Evolutionary conservation across 2,888 invertebrate species (phyloP).

Genomic region (Plebejus argus): DNA sequence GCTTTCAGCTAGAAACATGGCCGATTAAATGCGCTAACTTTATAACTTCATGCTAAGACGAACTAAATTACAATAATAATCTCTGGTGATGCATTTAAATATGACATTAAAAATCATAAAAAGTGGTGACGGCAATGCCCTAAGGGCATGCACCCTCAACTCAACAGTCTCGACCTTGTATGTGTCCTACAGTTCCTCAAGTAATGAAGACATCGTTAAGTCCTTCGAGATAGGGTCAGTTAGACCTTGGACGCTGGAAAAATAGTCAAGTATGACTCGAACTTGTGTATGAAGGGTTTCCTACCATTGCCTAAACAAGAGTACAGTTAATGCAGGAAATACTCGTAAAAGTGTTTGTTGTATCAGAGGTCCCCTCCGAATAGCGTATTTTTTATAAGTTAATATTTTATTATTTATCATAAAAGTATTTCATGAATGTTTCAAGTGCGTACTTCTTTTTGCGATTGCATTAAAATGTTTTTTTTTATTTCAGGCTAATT

Average conservation of each 20-base stretch:
- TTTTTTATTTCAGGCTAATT: too few relatives aligned
- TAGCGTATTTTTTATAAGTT: too few relatives aligned
- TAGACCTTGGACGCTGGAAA: background rate
- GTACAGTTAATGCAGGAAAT: too few relatives aligned
- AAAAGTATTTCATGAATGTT: too few relatives aligned
- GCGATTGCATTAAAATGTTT: too few relatives aligned
- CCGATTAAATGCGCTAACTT: background rate
- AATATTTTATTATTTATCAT: too few relatives aligned
- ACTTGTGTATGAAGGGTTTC: background rate
- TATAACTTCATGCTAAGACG: background rate
- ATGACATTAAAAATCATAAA: background rate
- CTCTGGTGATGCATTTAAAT: background rate
- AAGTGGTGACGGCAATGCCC: background rate
- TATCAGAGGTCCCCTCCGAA: too few relatives aligned
- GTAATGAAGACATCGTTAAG: background rate
- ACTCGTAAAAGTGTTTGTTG: too few relatives aligned
- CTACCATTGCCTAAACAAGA: background rate
- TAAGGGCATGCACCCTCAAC: background rate
- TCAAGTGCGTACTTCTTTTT: too few relatives aligned
- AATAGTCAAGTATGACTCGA: background rate
- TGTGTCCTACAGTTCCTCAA: slow-evolving; percentile 1
- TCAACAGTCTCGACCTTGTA: background rate
- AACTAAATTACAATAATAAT: background rate
- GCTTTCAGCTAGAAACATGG: background rate
- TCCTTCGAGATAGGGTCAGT: background rate